Conservation (phyloP, 1,140 invertebrate genomes). For the honey bee (Apis mellifera) region Amel_HAv3.1 CM009931.2:3289501-3290000, state of each 20-base stretch:
- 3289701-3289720: conserved; percentile 45
- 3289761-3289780: conserved; percentile 54
- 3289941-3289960: conserved; percentile 52
- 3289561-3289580: conserved; percentile 62
- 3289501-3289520: conserved; percentile 47
- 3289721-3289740: conserved; percentile 55
- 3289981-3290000: conserved; percentile 75
- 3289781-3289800: conserved; percentile 56
- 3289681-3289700: conserved; percentile 49
- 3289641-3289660: conserved; percentile 52
- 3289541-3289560: conserved; percentile 59
- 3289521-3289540: conserved; percentile 41
- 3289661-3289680: conserved; percentile 52
- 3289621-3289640: conserved; percentile 36
- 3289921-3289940: conserved; percentile 50
- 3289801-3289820: conserved; percentile 38
- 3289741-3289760: conserved; percentile 54
- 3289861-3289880: neutral
- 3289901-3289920: conserved; percentile 50
- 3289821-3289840: conserved; percentile 57
- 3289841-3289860: neutral
- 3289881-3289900: conserved; percentile 53
- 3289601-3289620: conserved; percentile 46
- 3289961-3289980: conserved; percentile 63
- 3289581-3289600: conserved; percentile 51